phyloP scores from a whole-genome alignment of 2,797 vertebrate species.

The Parauchenoglanis punctatus region DNA sequence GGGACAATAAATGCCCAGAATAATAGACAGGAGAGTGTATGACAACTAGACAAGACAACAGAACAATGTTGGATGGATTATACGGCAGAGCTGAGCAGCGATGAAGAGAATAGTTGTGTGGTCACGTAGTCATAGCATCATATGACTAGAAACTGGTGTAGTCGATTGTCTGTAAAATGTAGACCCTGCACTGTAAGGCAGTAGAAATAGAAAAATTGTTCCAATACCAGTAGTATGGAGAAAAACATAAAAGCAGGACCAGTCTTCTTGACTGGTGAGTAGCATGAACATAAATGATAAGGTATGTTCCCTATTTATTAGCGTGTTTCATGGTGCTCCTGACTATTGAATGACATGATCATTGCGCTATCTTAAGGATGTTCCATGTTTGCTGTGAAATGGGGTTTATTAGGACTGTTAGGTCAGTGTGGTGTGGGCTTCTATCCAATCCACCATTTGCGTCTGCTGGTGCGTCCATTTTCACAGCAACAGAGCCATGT shows the following conservation, averaged over 20 bases:
- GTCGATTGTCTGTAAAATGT: neutral
- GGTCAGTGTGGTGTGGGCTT: slow-evolving; percentile 16
- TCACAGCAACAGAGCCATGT: slow-evolving; percentile 28
- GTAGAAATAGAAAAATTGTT: neutral
- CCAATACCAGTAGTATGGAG: neutral
- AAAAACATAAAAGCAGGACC: neutral
- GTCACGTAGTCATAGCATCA: neutral
- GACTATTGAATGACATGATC: neutral
- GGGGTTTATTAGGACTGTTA: neutral
- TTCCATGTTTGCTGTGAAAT: slow-evolving; percentile 3
- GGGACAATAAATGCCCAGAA: neutral
- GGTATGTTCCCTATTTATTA: no score
- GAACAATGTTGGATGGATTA: neutral
- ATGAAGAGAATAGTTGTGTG: neutral
- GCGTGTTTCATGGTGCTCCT: no score
- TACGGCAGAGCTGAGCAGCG: neutral
- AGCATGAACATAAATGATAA: neutral
- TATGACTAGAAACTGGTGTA: neutral
- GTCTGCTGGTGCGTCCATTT: slow-evolving; percentile 17
- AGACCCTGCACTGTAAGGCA: neutral
- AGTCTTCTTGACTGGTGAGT: neutral
- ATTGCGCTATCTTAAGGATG: neutral
- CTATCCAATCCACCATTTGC: slow-evolving; percentile 14
- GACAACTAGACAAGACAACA: neutral
- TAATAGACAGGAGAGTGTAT: neutral